Evolutionary conservation across 2,888 invertebrate species (phyloP).

Genomic region (Kryphioiulus occultus): DNA sequence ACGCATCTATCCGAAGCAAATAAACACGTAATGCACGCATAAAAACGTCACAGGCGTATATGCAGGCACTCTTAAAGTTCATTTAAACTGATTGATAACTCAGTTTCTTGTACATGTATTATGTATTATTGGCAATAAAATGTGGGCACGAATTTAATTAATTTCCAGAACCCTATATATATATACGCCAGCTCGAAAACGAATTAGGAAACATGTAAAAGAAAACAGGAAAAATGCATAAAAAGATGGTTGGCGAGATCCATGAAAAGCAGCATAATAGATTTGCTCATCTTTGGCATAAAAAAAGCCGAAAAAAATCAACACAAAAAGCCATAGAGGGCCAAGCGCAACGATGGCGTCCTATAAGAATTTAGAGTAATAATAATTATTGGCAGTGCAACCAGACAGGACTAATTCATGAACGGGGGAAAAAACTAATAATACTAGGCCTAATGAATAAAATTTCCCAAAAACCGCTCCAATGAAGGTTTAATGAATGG

Average conservation of each 20-base stretch:
- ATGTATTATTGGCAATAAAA: constrained; percentile 31
- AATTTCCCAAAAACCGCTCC: constrained; percentile 12
- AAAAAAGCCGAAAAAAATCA: background rate
- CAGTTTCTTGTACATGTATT: constrained; percentile 35
- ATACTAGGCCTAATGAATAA: constrained; percentile 35
- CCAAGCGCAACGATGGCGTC: constrained; percentile 35
- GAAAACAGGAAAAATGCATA: constrained; percentile 29
- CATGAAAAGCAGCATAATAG: constrained; percentile 29
- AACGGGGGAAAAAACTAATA: constrained; percentile 29
- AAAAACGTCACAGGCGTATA: constrained; percentile 6
- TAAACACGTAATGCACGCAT: background rate
- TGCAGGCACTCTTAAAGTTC: constrained; percentile 14
- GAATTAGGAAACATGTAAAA: constrained; percentile 30
- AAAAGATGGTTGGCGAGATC: constrained; percentile 11
- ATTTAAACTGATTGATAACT: constrained; percentile 30
- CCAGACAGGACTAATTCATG: constrained; percentile 30
- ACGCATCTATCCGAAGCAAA: constrained; percentile 1
- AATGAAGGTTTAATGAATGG: constrained; percentile 35
- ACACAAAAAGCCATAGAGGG: constrained; percentile 29
- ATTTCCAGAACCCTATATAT: constrained; percentile 26
- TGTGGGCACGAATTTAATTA: constrained; percentile 31
- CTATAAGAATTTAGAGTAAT: constrained; percentile 7
- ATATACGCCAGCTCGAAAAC: background rate
- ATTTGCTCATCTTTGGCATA: background rate
- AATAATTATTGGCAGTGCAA: constrained; percentile 31